A percentile compares a stretch with the other conserved stretches of the same genome.
These are phyloP conservation scores for Gephyroberyx darwinii DNA, from an alignment of 2,797 vertebrate genomes.

Conservation along the genomic window DNA sequence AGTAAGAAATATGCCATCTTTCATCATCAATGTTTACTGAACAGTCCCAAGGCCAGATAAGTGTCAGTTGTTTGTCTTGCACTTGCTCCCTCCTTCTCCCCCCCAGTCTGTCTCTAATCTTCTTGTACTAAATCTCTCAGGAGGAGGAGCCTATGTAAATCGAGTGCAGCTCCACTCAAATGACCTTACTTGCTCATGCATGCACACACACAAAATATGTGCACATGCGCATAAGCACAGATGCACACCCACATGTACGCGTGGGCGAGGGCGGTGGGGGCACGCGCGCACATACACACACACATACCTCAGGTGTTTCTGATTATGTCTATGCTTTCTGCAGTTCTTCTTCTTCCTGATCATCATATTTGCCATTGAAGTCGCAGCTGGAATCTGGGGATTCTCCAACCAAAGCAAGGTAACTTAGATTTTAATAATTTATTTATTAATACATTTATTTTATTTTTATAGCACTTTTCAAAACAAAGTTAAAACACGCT, in stretches of 20 bases:
- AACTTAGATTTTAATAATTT: neutral
- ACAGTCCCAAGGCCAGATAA: slow-evolving; percentile 54
- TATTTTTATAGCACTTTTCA: neutral
- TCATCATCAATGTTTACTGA: slow-evolving; percentile 49
- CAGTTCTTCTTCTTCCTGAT: slow-evolving; percentile 96
- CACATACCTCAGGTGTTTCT: slow-evolving; percentile 17
- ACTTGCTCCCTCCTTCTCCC: slow-evolving; percentile 28
- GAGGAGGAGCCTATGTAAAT: slow-evolving; percentile 67
- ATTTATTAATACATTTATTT: neutral
- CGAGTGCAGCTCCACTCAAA: slow-evolving; percentile 55
- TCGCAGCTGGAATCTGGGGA: slow-evolving; percentile 94
- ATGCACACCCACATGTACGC: slow-evolving; percentile 1
- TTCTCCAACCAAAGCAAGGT: slow-evolving; percentile 95
- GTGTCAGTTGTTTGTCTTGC: slow-evolving; percentile 30
- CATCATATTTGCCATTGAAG: slow-evolving; percentile 93
- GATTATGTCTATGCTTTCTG: slow-evolving; percentile 31
- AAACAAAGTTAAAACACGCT: slow-evolving; percentile 1
- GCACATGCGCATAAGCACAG: slow-evolving; percentile 5
- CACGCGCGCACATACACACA: neutral
- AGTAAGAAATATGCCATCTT: slow-evolving; percentile 23
- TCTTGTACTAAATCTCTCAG: slow-evolving; percentile 72
- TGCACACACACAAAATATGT: slow-evolving; percentile 14
- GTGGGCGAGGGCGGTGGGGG: no score
- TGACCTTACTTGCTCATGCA: slow-evolving; percentile 57
- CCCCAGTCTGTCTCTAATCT: slow-evolving; percentile 60